Percentiles rank a stretch among this genome's conserved stretches.
Evolutionary conservation across 2,113 vertebrate species (phyloP).

Genomic region (Dissostichus mawsoni): DNA sequence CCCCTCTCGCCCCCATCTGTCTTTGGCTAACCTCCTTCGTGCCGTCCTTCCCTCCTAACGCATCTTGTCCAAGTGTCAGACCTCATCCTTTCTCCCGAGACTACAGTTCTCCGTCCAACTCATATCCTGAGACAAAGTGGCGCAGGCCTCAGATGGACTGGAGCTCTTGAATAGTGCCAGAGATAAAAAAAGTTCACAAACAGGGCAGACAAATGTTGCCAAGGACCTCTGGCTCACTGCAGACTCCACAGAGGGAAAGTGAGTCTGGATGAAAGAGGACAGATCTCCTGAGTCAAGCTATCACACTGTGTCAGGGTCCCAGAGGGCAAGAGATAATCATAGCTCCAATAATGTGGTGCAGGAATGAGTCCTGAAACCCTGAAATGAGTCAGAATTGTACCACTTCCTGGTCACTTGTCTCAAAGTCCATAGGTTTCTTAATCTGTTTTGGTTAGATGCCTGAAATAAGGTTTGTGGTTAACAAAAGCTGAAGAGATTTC

Average conservation of each 20-base stretch:
- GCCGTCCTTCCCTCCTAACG: slow-evolving; percentile 43
- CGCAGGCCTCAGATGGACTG: slow-evolving; percentile 33
- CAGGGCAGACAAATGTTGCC: slow-evolving; percentile 50
- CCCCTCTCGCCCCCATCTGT: slow-evolving; percentile 46
- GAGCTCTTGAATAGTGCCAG: slow-evolving; percentile 37
- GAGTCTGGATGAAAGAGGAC: slow-evolving; percentile 38
- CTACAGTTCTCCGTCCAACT: slow-evolving; percentile 54
- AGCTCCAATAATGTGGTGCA: slow-evolving; percentile 18
- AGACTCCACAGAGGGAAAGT: slow-evolving; percentile 16
- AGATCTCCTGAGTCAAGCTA: slow-evolving; percentile 31
- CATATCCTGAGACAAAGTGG: slow-evolving; percentile 53
- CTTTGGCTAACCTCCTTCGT: slow-evolving; percentile 47
- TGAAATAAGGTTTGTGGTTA: too few species aligned
- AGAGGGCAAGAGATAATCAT: slow-evolving; percentile 14
- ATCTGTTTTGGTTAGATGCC: too few species aligned
- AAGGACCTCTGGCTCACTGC: slow-evolving; percentile 53
- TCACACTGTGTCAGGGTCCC: slow-evolving; percentile 42
- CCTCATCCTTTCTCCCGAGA: slow-evolving; percentile 42
- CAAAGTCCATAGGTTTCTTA: too few species aligned
- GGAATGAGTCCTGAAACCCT: too few species aligned
- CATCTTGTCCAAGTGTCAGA: slow-evolving; percentile 57
- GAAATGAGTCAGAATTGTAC: too few species aligned
- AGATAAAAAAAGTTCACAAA: slow-evolving; percentile 55
- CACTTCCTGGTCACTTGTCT: too few species aligned
- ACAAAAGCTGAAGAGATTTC: too few species aligned